These are phyloP conservation scores for Oncorhynchus keta DNA, from an alignment of 2,113 vertebrate species.

Conservation along the genomic window DNA sequence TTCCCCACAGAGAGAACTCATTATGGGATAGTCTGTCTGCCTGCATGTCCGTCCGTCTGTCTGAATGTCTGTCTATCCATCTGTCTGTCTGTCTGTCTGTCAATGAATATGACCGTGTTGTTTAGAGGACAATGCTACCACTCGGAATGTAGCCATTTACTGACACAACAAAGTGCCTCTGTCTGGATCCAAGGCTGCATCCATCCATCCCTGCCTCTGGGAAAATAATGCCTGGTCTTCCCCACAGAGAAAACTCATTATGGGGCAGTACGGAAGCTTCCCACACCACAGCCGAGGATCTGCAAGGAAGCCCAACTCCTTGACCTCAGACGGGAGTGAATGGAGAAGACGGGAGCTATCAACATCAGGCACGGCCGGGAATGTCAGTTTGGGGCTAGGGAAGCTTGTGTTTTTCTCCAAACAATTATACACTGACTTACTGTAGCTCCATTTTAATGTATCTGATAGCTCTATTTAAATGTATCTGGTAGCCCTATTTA, in stretches of 20 bases:
- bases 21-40: too few relatives aligned
- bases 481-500: too few relatives aligned
- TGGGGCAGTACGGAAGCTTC: conserved; percentile 53
- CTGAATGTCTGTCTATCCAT: too few relatives aligned
- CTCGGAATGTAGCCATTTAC: too few relatives aligned
- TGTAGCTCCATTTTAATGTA: not conserved
- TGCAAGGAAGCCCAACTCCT: conserved; percentile 61
- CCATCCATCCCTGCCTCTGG: conserved; percentile 45
- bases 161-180: too few relatives aligned
- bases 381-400: conserved; percentile 58
- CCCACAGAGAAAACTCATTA: conserved; percentile 56
- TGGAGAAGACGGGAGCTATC: conserved; percentile 51
- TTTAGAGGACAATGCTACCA: too few relatives aligned
- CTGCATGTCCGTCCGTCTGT: too few relatives aligned
- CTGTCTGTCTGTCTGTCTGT: too few relatives aligned
- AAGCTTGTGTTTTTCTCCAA: conserved; percentile 26
- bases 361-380: conserved; percentile 42
- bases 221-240: conserved; percentile 59
- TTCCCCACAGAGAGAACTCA: conserved; percentile 43
- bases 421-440: not conserved
- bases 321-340: conserved; percentile 62
- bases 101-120: too few relatives aligned
- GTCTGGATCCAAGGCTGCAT: too few relatives aligned
- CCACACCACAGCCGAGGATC: conserved; percentile 18
- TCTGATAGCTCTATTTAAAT: too few relatives aligned